Evolutionary conservation across 2,797 vertebrate genomes (phyloP).

Genomic region (Brotula barbata): DNA sequence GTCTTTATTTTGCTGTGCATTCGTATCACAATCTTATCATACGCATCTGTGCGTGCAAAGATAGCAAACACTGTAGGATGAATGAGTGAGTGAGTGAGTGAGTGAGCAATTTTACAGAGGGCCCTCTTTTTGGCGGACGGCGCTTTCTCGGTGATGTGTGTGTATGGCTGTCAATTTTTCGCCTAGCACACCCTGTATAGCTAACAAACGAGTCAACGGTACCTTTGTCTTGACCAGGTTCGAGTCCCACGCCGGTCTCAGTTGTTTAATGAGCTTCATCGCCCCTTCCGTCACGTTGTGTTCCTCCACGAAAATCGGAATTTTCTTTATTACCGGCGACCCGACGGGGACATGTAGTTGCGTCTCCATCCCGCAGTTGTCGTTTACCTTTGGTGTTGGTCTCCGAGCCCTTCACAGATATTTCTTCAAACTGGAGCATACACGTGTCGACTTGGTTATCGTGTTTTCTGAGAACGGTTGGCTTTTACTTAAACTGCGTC

Average conservation of each 20-base stretch:
- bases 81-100: too few species aligned
- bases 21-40: too few species aligned
- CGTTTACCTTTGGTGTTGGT: constrained; percentile 37
- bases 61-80: too few species aligned
- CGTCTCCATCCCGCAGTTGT: constrained; percentile 76
- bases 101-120: too few species aligned
- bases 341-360: constrained; percentile 82
- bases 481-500: not conserved
- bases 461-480: not conserved
- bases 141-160: constrained; percentile 34
- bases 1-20: too few species aligned
- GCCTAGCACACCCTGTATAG: constrained; percentile 35
- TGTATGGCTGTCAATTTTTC: constrained; percentile 45
- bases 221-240: constrained; percentile 86
- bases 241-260: constrained; percentile 87
- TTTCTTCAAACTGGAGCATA: constrained; percentile 36
- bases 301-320: constrained; percentile 85
- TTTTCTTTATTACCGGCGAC: constrained; percentile 79
- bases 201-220: constrained; percentile 48
- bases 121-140: not conserved
- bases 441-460: not conserved
- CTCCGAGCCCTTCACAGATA: constrained; percentile 42
- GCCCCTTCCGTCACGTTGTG: constrained; percentile 86
- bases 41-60: too few species aligned
- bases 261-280: constrained; percentile 87